These are phyloP conservation scores for Sphaeridia pumilis DNA, from an alignment of 2,888 invertebrate species.

Conservation along the genomic window DNA sequence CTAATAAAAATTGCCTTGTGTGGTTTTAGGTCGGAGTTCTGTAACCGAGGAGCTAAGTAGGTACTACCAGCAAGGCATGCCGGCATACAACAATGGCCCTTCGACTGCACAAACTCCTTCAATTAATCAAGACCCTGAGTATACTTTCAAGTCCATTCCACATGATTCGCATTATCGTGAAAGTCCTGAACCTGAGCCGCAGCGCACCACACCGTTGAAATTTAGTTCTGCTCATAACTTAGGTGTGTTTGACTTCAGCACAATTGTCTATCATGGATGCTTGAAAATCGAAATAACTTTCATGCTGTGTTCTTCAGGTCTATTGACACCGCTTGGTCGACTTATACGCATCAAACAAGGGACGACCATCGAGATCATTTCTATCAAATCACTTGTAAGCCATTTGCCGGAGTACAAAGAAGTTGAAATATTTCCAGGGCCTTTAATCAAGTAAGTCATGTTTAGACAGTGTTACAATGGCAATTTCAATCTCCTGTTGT, in stretches of 20 bases:
- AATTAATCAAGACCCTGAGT: slow-evolving; percentile 9
- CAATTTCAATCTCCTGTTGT: background rate
- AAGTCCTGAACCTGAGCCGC: slow-evolving; percentile 6
- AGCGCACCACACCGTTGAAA: slow-evolving; percentile 57
- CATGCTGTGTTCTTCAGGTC: slow-evolving; percentile 2
- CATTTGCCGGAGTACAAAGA: slow-evolving; percentile 53
- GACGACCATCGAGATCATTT: slow-evolving; percentile 64
- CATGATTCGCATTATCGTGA: slow-evolving; percentile 9
- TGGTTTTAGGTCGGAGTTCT: slow-evolving; percentile 21
- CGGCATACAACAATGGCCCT: slow-evolving; percentile 10
- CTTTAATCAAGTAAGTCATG: slow-evolving; percentile 54
- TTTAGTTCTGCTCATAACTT: slow-evolving; percentile 65
- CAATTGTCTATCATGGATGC: background rate
- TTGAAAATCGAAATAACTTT: background rate
- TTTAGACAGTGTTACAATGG: background rate
- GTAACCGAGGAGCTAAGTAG: slow-evolving; percentile 16
- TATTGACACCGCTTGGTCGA: slow-evolving; percentile 23
- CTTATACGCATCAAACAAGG: slow-evolving; percentile 47
- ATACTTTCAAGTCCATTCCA: no score
- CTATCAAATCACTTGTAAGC: slow-evolving; percentile 46
- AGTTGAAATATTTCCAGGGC: slow-evolving; percentile 66
- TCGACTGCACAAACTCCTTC: slow-evolving; percentile 11
- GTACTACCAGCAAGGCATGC: background rate
- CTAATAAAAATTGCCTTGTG: no score
- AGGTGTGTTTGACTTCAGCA: no score